Conservation (phyloP, 2,797 vertebrate species). For the Muraenolepis orangiensis region DNA sequence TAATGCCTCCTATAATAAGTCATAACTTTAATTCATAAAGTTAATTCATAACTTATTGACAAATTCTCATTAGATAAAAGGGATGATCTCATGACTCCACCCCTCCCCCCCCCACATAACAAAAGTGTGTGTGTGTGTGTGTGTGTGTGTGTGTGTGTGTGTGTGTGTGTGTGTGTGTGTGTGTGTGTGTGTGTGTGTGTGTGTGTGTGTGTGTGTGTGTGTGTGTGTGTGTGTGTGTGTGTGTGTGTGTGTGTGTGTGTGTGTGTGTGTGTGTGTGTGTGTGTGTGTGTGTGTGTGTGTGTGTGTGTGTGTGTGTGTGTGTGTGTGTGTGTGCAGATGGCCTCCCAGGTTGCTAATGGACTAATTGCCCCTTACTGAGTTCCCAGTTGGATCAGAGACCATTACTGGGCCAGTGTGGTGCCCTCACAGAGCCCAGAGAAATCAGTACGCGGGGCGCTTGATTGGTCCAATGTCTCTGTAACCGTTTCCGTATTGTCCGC, state of each 20-base stretch:
- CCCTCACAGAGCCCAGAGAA: slow-evolving; percentile 1
- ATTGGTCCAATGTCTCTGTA: background rate
- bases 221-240: too few species aligned
- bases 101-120: too few species aligned
- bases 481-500: background rate
- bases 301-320: background rate
- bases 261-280: background rate
- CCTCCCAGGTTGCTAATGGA: slow-evolving; percentile 29
- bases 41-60: too few species aligned
- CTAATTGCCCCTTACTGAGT: slow-evolving; percentile 43
- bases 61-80: too few species aligned
- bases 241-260: background rate
- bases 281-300: background rate
- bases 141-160: too few species aligned
- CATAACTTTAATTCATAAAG: too few species aligned
- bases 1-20: background rate
- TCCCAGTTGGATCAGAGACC: slow-evolving; percentile 37
- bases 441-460: background rate
- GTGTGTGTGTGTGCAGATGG: slow-evolving; percentile 33
- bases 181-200: too few species aligned
- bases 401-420: slow-evolving; percentile 19
- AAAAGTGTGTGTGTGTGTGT: too few species aligned
- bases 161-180: too few species aligned
- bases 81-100: too few species aligned
- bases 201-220: too few species aligned